phyloP scores from a whole-genome alignment of 2,797 vertebrate genomes.

The Phrynocephalus vlangalii region DNA sequence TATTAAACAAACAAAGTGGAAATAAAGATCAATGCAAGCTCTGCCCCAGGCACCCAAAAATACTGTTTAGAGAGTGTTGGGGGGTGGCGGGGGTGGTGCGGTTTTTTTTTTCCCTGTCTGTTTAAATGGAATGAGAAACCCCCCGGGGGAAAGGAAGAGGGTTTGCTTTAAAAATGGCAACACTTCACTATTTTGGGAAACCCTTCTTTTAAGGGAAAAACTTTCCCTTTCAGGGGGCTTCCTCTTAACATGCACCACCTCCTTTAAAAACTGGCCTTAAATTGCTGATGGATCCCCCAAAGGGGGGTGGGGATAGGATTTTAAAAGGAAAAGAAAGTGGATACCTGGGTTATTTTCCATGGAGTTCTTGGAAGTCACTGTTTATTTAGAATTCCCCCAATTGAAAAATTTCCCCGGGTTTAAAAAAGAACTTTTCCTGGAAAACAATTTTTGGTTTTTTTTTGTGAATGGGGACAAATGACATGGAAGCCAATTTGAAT shows the following conservation, averaged over 20 bases:
- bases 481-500: neutral
- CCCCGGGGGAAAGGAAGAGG: neutral
- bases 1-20: neutral
- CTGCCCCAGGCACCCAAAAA: neutral
- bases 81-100: neutral
- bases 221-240: too few species aligned
- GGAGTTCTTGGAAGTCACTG: neutral
- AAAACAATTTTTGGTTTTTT: neutral
- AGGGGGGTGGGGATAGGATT: neutral
- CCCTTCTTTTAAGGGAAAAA: too few species aligned
- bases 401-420: neutral
- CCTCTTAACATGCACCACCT: neutral
- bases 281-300: neutral
- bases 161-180: too few species aligned
- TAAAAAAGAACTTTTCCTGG: neutral
- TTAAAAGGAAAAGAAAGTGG: neutral
- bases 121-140: neutral
- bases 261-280: neutral
- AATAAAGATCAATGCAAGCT: neutral
- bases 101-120: neutral
- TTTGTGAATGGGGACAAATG: neutral
- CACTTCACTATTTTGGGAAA: too few species aligned
- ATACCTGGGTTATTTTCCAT: neutral
- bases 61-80: neutral
- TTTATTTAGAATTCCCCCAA: neutral